These are phyloP conservation scores for Anoplophora glabripennis DNA, from an alignment of 1,140 invertebrate species.

Conservation along the genomic window DNA sequence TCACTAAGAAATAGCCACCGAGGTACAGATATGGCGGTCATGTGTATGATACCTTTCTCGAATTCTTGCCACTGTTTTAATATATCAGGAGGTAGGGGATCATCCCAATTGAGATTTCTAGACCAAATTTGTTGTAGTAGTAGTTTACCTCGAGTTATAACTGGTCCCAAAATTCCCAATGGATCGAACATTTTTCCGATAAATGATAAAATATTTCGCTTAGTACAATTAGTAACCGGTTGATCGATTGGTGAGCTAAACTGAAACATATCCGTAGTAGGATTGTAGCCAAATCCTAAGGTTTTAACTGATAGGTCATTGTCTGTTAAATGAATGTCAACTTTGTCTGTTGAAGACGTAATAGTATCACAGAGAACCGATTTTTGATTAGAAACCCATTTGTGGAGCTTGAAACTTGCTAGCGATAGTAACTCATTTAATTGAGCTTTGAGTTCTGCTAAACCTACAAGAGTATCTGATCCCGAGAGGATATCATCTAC, in stretches of 20 bases:
- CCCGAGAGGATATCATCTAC: no score
- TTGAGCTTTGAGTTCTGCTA: no score
- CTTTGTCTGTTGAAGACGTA: no score
- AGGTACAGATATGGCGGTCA: slow-evolving; percentile 7
- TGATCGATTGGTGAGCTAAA: background rate
- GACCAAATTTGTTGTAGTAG: slow-evolving; percentile 20
- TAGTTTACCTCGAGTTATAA: slow-evolving; percentile 8
- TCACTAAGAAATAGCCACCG: slow-evolving; percentile 1
- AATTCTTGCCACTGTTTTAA: slow-evolving; percentile 6
- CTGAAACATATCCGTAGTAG: slow-evolving; percentile 1
- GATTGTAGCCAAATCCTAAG: slow-evolving; percentile 10
- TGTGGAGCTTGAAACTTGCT: no score
- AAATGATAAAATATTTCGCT: no score
- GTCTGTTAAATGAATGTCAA: no score
- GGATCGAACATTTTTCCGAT: background rate
- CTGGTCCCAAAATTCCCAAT: slow-evolving; percentile 7
- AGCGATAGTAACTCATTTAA: no score
- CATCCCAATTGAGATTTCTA: slow-evolving; percentile 9
- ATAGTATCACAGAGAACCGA: no score
- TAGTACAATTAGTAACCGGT: background rate
- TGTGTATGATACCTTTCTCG: background rate
- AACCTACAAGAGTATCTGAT: no score
- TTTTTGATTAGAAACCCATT: no score
- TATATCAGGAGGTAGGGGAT: background rate
- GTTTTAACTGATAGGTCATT: slow-evolving; percentile 10